A percentile compares a stretch with the other conserved stretches of the same genome.
Conservation (phyloP, 2,113 vertebrate species). For the Desmodus rotundus region DNA sequence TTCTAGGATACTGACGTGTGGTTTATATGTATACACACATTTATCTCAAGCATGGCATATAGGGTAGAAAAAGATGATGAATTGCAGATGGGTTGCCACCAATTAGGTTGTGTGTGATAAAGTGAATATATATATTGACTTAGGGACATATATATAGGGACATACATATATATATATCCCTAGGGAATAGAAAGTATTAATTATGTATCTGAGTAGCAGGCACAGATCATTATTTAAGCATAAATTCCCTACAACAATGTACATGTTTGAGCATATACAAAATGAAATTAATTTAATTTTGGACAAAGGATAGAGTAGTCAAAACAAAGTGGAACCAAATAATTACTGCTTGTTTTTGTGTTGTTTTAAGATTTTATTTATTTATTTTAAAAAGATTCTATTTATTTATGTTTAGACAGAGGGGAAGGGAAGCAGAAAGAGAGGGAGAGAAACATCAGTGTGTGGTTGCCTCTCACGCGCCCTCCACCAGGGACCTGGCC, state of each 20-base stretch:
- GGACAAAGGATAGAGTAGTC: slow-evolving; percentile 24
- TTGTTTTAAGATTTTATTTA: too few relatives aligned
- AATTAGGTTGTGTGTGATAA: slow-evolving; percentile 4
- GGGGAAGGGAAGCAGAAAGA: too few relatives aligned
- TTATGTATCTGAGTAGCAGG: not conserved
- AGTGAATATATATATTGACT: not conserved
- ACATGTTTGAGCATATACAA: not conserved
- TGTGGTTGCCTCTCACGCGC: too few relatives aligned
- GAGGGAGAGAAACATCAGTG: too few relatives aligned
- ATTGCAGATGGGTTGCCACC: not conserved
- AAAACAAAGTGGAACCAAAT: slow-evolving; percentile 42
- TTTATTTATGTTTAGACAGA: too few relatives aligned
- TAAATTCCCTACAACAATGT: not conserved
- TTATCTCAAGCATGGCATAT: not conserved
- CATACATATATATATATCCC: not conserved
- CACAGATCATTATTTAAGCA: slow-evolving; percentile 20
- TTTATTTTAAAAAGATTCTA: too few relatives aligned
- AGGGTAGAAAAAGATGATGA: not conserved
- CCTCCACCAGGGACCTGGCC: too few relatives aligned
- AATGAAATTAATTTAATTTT: slow-evolving; percentile 48
- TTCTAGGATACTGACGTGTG: not conserved
- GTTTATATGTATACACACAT: not conserved
- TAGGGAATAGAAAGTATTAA: slow-evolving; percentile 18
- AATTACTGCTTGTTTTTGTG: slow-evolving; percentile 2
- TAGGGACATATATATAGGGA: not conserved